phyloP scores from a whole-genome alignment of 2,888 invertebrate genomes.

The Acanthococcus lagerstroemiae region DNA sequence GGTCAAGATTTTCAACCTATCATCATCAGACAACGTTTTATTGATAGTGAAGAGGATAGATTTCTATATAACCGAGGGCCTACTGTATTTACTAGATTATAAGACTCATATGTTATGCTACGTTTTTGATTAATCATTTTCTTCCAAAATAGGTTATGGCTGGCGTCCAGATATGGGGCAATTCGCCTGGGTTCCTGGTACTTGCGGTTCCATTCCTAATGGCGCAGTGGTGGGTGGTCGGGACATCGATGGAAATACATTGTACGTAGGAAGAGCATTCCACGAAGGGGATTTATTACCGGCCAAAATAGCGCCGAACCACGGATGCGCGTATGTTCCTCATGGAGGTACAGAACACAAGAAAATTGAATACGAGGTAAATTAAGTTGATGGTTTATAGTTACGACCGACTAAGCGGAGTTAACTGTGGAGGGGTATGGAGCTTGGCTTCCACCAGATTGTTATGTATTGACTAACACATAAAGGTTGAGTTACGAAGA shows the following conservation, averaged over 20 bases:
- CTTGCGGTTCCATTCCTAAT: conserved; percentile 44
- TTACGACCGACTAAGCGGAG: neutral
- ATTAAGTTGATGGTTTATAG: no score
- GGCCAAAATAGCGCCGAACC: conserved; percentile 39
- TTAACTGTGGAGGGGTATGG: neutral
- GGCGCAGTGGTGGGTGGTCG: conserved; percentile 53
- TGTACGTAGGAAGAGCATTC: conserved; percentile 57
- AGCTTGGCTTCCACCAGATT: neutral
- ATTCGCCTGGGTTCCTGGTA: conserved; percentile 34
- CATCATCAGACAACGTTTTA: no score
- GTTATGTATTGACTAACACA: neutral
- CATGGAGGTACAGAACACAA: conserved; percentile 38
- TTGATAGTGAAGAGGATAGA: no score
- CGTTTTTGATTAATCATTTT: no score
- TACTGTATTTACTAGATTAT: no score
- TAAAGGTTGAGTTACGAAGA: no score
- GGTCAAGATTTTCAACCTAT: no score
- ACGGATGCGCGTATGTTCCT: conserved; percentile 37
- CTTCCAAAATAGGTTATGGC: conserved; percentile 33
- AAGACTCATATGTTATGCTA: no score
- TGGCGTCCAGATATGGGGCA: conserved; percentile 21
- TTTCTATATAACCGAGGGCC: no score
- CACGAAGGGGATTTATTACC: conserved; percentile 40
- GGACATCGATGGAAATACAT: conserved; percentile 59
- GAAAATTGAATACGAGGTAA: conserved; percentile 39